These are phyloP conservation scores for Poeciliopsis paucimaculata DNA, from an alignment of 2,797 vertebrate genomes.

Conservation along the genomic window DNA sequence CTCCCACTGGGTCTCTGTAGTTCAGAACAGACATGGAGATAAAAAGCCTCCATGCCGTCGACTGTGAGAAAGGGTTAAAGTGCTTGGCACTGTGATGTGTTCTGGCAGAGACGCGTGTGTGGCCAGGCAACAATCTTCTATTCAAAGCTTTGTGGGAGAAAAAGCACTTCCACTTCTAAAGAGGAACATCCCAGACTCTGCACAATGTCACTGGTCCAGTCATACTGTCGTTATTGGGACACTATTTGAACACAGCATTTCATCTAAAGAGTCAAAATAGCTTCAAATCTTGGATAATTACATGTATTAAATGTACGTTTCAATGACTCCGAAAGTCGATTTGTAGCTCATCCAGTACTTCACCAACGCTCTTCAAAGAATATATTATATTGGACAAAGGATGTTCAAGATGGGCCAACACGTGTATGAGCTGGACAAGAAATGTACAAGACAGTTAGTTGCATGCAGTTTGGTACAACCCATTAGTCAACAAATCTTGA, in stretches of 20 bases:
- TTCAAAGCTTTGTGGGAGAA: conserved; percentile 56
- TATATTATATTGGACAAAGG: background rate
- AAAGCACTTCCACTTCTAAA: conserved; percentile 48
- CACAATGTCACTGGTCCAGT: conserved; percentile 39
- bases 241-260: conserved; percentile 1
- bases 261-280: background rate
- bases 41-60: conserved; percentile 61
- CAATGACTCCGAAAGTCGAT: background rate
- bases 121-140: conserved; percentile 62
- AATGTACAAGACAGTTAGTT: background rate
- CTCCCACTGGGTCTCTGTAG: conserved; percentile 49
- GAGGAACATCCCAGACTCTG: conserved; percentile 19
- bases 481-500: background rate
- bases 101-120: conserved; percentile 67
- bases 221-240: conserved; percentile 29
- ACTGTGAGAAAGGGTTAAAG: conserved; percentile 64
- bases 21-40: conserved; percentile 60
- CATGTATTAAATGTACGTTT: background rate
- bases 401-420: background rate
- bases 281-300: background rate
- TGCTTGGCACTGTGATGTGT: conserved; percentile 63
- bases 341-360: background rate
- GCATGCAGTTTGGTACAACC: background rate
- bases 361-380: background rate
- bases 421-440: background rate